phyloP scores from a whole-genome alignment of 2,888 invertebrate species.

The Craniophora ligustri region DNA sequence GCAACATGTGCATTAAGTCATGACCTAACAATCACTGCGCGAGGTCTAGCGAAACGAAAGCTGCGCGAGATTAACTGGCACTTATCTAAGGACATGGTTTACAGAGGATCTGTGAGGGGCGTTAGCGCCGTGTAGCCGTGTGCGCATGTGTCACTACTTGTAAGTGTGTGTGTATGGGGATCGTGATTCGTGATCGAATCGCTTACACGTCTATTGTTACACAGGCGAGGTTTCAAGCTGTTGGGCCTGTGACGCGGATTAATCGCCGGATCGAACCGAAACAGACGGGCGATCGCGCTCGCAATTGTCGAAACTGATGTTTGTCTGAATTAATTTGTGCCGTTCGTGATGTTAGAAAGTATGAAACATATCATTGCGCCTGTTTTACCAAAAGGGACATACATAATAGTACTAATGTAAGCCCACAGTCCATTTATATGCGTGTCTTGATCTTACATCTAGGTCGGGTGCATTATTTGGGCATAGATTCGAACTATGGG shows the following conservation, averaged over 20 bases:
- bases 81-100: not conserved
- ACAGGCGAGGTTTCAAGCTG: not conserved
- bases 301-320: too few relatives aligned
- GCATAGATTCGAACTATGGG: too few relatives aligned
- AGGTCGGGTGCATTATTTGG: too few relatives aligned
- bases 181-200: not conserved
- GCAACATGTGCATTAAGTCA: slow-evolving; percentile 25
- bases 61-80: slow-evolving; percentile 1
- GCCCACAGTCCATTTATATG: too few relatives aligned
- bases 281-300: too few relatives aligned
- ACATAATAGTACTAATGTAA: too few relatives aligned
- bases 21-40: slow-evolving; percentile 30
- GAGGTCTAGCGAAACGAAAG: slow-evolving; percentile 16
- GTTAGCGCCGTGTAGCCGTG: not conserved
- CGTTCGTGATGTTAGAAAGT: slow-evolving; percentile 16
- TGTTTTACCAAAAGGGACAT: too few relatives aligned
- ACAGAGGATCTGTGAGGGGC: not conserved
- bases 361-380: too few relatives aligned
- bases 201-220: not conserved
- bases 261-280: not conserved
- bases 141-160: not conserved
- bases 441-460: too few relatives aligned
- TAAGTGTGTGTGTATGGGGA: not conserved
- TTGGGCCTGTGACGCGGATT: not conserved
- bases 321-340: slow-evolving; percentile 10